Evolutionary conservation across 2,888 invertebrate species (phyloP).

Genomic region (Sarcophaga rosellei): DNA sequence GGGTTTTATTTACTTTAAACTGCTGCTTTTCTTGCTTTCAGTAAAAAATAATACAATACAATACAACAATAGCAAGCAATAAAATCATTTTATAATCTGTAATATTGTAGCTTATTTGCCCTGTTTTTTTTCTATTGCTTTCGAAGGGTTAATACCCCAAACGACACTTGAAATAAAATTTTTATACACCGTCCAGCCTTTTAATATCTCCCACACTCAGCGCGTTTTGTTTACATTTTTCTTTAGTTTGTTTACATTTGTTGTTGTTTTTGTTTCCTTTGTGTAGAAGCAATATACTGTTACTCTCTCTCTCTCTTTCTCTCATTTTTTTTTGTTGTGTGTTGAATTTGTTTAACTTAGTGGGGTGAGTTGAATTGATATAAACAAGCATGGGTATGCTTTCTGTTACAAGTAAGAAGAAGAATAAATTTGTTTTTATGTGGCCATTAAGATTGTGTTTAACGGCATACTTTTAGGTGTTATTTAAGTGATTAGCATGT

Average conservation of each 20-base stretch:
- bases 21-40: too few relatives aligned
- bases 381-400: background rate
- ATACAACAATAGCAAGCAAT: constrained; percentile 12
- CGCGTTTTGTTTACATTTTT: constrained; percentile 1
- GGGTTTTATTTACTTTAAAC: constrained; percentile 29
- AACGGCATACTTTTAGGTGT: constrained; percentile 14
- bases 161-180: constrained; percentile 60
- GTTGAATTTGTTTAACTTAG: constrained; percentile 9
- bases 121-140: background rate
- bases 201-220: background rate
- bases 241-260: background rate
- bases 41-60: background rate
- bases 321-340: constrained; percentile 5
- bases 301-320: constrained; percentile 10
- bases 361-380: background rate
- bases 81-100: constrained; percentile 51
- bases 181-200: constrained; percentile 20
- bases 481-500: background rate
- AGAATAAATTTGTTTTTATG: constrained; percentile 35
- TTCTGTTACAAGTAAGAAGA: background rate
- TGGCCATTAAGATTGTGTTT: constrained; percentile 28
- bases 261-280: background rate
- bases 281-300: constrained; percentile 7
- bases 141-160: constrained; percentile 60
- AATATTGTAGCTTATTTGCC: constrained; percentile 10